Evolutionary conservation across 2,113 vertebrate genomes (phyloP), one percentile per base, ranked within the genome.

Genomic region (Callipepla squamata): DNA sequence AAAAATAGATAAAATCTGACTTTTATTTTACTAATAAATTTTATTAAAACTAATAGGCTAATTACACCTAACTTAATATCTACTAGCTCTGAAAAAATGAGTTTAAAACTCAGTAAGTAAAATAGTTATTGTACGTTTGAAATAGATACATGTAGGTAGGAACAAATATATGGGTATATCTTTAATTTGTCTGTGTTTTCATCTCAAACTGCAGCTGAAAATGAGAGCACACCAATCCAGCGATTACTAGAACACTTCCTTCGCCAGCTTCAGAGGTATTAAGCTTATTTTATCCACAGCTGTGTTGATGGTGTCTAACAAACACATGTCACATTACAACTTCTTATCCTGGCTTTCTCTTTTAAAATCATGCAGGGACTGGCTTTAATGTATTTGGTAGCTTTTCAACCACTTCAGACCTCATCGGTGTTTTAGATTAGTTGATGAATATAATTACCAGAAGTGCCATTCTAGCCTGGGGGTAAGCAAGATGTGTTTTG

Each of bases 201-300:
- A 12, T 92, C 92, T 93, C 95, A 28, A 78, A 74, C 93, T 70
- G 32, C 96, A 98, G 94, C 97, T 97, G 99, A 99, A 95, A 99
- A 96, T 26, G 99, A 99, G 93, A 99, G 98, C 72, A 99, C 99
- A 2, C 99, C 99, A 0, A 98, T 99, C 34, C 99, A 99, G 87
- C 99, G 99, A 36, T 97, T 99, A 40, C 95, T 99, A 23, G 99
- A 99, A 79, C 99, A 99, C 94, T 99, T 99, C 84, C 97, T 99
- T 80, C 98, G 99, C 30, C 99, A 99, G 95, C 97, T 99, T 58
- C 99, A 99, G 87, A 99, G 99, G 99, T 99, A 96, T 96, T 13
- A 6, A 84, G 32, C 0, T 0, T 59, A 5, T 34, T 51, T 15
- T 78, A 17, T 28, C 25, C 47, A 15, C n/a, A 69, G 16, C 38